Evolutionary conservation across 2,113 vertebrate genomes (phyloP).

Genomic region (Sylvilagus bachmani): DNA sequence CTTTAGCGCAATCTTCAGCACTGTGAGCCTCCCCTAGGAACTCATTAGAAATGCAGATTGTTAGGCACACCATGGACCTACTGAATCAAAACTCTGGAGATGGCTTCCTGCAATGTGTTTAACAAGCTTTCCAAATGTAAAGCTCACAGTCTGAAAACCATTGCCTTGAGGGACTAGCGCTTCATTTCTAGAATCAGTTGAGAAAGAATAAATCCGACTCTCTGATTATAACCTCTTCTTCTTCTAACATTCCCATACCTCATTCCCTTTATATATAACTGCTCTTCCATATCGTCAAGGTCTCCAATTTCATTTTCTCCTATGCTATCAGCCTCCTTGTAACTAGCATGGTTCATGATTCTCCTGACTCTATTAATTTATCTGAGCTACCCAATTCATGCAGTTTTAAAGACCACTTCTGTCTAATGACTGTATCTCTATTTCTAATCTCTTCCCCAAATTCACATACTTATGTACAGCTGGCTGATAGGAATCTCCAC

Average conservation of each 20-base stretch:
- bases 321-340: constrained; percentile 7
- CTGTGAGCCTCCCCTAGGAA: constrained; percentile 14
- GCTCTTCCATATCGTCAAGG: background rate
- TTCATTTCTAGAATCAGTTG: constrained; percentile 26
- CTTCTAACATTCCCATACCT: constrained; percentile 2
- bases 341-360: background rate
- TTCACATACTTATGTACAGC: background rate
- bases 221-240: constrained; percentile 3
- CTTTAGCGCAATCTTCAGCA: background rate
- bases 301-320: constrained; percentile 6
- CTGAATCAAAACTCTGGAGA: background rate
- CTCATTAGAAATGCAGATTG: constrained; percentile 54
- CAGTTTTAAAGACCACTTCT: constrained; percentile 37
- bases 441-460: constrained; percentile 20
- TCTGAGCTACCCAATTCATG: background rate
- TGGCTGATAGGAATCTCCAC: background rate
- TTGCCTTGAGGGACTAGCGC: background rate
- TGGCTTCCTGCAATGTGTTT: background rate
- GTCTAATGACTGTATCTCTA: constrained; percentile 12
- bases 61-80: background rate
- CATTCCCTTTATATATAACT: constrained; percentile 4
- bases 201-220: constrained; percentile 39
- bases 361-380: constrained; percentile 14
- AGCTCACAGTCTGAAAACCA: constrained; percentile 16
- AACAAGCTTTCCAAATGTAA: constrained; percentile 38